phyloP scores from a whole-genome alignment of 2,113 vertebrate species.

The Albula goreensis region DNA sequence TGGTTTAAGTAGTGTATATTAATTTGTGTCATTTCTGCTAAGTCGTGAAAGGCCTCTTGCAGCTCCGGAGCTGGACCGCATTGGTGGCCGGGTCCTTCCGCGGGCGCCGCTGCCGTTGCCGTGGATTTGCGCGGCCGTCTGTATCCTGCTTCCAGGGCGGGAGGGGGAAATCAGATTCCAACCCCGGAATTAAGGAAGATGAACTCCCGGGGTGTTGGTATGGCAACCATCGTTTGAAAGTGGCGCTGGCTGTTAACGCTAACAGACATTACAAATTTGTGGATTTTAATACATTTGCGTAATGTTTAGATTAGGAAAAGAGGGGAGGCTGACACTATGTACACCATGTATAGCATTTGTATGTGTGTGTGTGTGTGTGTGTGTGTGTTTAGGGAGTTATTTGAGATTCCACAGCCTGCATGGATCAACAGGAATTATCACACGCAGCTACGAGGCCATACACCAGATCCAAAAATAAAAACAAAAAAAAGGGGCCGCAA shows the following conservation, averaged over 20 bases:
- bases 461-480: slow-evolving; percentile 32
- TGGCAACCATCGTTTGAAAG: slow-evolving; percentile 82
- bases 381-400: background rate
- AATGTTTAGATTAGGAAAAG: slow-evolving; percentile 30
- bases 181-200: slow-evolving; percentile 94
- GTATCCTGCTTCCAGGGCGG: slow-evolving; percentile 74
- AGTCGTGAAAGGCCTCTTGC: slow-evolving; percentile 86
- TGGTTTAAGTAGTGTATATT: slow-evolving; percentile 99
- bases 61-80: slow-evolving; percentile 76
- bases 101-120: no score
- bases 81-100: slow-evolving; percentile 66
- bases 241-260: slow-evolving; percentile 68
- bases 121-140: background rate
- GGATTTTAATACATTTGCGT: slow-evolving; percentile 70
- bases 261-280: slow-evolving; percentile 67
- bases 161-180: slow-evolving; percentile 84
- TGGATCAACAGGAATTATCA: slow-evolving; percentile 23
- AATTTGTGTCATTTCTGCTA: slow-evolving; percentile 99
- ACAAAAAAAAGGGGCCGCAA: slow-evolving; percentile 12
- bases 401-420: slow-evolving; percentile 2
- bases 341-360: slow-evolving; percentile 4
- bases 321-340: background rate
- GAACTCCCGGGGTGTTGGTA: slow-evolving; percentile 96
- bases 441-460: slow-evolving; percentile 31
- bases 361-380: background rate